Evolutionary conservation across 1,140 invertebrate genomes (phyloP), one percentile per base, ranked within the genome.

Genomic region (Lysiphlebus fabarum): DNA sequence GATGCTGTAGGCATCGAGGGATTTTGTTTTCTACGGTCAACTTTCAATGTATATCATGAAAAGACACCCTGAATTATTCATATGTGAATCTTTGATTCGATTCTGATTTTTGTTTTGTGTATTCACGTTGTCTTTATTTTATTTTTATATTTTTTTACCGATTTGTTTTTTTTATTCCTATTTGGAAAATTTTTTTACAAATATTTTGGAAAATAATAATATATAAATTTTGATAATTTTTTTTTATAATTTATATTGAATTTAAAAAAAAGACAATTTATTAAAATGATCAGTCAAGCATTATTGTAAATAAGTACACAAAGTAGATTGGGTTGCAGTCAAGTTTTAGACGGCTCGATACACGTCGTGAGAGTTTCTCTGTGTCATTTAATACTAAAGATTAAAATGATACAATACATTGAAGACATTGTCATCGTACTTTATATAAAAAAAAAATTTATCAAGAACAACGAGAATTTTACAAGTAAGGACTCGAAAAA

Each of bases 401-500:
- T 26, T 26, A 26, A 26, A 26, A 26, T 63, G 60, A 62, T 44
- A 41, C 33, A 40, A 36, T 50, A 34, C 55, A 17, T 17, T 40
- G 26, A 36, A 38, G 17, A 26, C 17, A 26, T 26, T 26, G 17
- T 26, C 17, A 26, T 33, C 26, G 10, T 38, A 61, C 43, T 40
- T 40, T 53, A 55, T 55, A 47, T 44, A 61, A 47, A 56, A 38
- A 42, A 26, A 43, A 42, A 43, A 50, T 45, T 36, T 49, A 61
- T 56, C 59, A 44, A 61, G 58, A 34, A 11, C 12, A 38, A 56
- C 66, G 74, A 69, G 75, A 68, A 72, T 67, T 76, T 73, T 67
- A 67, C 68, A 76, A n/a, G n/a, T n/a, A n/a, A n/a, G 76, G 73
- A 75, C n/a, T n/a, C 72, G 57, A 74, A 65, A 71, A 69, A 74